Percentiles rank a stretch among this genome's conserved stretches.
phyloP scores from a whole-genome alignment of 1,140 invertebrate genomes.

The Phymastichus coffea region DNA sequence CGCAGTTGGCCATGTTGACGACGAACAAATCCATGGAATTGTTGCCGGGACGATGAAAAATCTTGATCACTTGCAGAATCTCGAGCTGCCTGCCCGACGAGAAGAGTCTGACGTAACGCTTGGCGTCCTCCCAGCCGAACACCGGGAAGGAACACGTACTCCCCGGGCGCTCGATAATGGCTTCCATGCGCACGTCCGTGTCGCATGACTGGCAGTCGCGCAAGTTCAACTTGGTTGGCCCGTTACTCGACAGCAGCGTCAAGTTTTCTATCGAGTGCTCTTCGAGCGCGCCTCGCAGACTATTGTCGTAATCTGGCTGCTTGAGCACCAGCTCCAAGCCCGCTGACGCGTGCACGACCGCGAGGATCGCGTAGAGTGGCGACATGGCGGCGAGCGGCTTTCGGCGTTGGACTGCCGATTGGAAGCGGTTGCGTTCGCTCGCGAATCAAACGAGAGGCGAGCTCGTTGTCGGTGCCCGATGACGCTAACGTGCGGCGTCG shows the following conservation, averaged over 20 bases:
- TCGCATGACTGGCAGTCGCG: neutral
- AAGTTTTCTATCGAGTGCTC: slow-evolving; percentile 1
- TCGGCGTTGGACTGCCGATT: neutral
- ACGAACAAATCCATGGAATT: neutral
- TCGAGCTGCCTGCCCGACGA: neutral
- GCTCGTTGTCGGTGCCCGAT: neutral
- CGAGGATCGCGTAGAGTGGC: neutral
- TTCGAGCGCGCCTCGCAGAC: neutral
- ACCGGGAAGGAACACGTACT: neutral
- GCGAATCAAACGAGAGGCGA: neutral
- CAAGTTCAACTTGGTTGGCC: neutral
- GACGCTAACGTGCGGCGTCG: no score
- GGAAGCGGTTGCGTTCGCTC: neutral
- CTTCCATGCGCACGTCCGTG: neutral
- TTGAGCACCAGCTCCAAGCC: no score
- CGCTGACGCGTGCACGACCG: neutral
- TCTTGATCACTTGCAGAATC: neutral
- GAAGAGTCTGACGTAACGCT: neutral
- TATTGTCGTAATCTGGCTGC: no score
- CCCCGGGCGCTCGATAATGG: neutral
- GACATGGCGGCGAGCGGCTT: neutral
- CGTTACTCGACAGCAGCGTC: neutral
- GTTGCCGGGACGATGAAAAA: neutral
- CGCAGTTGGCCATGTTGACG: slow-evolving; percentile 11
- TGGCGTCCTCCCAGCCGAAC: neutral